Base-by-base conservation (phyloP, 2,113 vertebrate species). In the Tragulus kanchil region DNA sequence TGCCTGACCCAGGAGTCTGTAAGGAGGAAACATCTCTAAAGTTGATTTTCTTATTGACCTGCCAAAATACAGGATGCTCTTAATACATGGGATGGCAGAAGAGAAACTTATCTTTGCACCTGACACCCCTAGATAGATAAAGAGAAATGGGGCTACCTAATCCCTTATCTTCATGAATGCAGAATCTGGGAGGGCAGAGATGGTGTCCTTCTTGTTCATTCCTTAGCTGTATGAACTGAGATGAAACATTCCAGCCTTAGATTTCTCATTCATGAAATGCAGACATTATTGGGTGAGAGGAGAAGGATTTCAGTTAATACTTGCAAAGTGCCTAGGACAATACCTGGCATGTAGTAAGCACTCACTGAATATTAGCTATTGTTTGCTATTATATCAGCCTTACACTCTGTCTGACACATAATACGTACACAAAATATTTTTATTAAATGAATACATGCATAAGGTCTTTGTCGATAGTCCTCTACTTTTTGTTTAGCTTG, bases 381-480 rank as follows among this genome's bases (percentile, higher is more conserved):
- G 6, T 3, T 61, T 69, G 19, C 28, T 92, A 13, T 62, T 64
- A 48, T 86, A 89, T 92, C 26, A 94, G 23, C 0, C 1, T 50
- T 71, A 58, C 14, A 52, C 26, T 83, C 16, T 83, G 3, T 90
- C 15, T 88, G n/a, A 9, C 23, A 64, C 77, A 19, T 82, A 91
- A 82, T 13, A 61, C 26, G 54, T 82, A 79, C 21, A 56, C 23
- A 78, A 88, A 94, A 45, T 95, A 50, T 85, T 92, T 96, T 64
- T 90, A 5, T 56, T 79, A 50, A 81, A 67, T 93, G 3, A 56
- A 69, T 69, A 28, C 69, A 28, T 81, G 15, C 36, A 75, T 79
- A 21, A 94, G 21, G 14, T 65, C 42, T 88, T n/a, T 31, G 21
- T 45, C 26, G 84, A 48, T 10, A 61, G 10, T 28, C 50, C 2